phyloP scores from a whole-genome alignment of 2,888 invertebrate species.

The Hecatera dysodea region DNA sequence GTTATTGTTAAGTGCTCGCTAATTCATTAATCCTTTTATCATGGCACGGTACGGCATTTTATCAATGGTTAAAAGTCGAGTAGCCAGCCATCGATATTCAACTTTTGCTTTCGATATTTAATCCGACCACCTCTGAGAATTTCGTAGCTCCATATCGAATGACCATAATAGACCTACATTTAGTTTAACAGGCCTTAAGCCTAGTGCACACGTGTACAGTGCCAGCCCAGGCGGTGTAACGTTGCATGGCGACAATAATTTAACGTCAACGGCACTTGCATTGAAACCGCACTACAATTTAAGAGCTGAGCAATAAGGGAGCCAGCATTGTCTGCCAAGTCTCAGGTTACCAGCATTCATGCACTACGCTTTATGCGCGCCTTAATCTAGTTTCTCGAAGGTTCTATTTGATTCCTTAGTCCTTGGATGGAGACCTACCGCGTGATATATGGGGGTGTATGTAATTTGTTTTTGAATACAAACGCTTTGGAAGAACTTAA shows the following conservation, averaged over 20 bases:
- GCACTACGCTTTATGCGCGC: constrained; percentile 79
- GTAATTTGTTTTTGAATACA: constrained; percentile 53
- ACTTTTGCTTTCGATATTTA: constrained; percentile 21
- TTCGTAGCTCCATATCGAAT: constrained; percentile 53
- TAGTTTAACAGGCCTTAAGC: constrained; percentile 78
- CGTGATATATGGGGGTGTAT: constrained; percentile 67
- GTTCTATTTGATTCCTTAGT: constrained; percentile 68
- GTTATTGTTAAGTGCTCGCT: no score
- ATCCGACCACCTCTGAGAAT: constrained; percentile 20
- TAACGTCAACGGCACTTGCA: constrained; percentile 89
- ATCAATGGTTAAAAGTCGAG: no score
- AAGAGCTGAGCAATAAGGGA: constrained; percentile 90
- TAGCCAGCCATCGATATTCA: neutral
- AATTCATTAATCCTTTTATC: neutral
- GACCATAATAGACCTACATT: constrained; percentile 75
- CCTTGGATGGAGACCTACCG: constrained; percentile 68
- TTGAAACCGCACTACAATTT: constrained; percentile 90
- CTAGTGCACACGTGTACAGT: constrained; percentile 84
- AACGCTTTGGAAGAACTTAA: constrained; percentile 34
- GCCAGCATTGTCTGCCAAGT: constrained; percentile 86
- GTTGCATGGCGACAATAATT: constrained; percentile 88
- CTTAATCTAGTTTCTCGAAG: constrained; percentile 77
- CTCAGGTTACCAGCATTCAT: constrained; percentile 87
- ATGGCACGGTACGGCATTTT: no score
- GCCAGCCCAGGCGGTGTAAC: constrained; percentile 81